Evolutionary conservation across 2,113 vertebrate species (phyloP).

Genomic region (Cyprinodon tularosa): DNA sequence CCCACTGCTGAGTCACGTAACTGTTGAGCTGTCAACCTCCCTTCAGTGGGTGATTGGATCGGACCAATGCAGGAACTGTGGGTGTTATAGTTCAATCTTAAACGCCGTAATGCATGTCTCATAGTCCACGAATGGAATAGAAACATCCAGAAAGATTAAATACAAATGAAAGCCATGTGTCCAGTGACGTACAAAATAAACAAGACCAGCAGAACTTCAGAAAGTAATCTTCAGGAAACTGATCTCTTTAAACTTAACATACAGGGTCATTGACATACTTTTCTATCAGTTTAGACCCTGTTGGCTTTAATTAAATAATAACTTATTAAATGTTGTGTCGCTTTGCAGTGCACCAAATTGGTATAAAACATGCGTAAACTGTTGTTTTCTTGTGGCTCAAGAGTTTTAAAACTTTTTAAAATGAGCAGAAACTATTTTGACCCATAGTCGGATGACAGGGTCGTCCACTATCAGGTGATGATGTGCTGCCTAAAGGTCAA

Average conservation of each 20-base stretch:
- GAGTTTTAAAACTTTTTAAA: background rate
- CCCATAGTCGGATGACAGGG: background rate
- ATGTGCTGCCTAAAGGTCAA: slow-evolving; percentile 3
- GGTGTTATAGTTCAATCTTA: background rate
- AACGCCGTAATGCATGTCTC: background rate
- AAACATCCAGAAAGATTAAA: background rate
- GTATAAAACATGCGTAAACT: no score
- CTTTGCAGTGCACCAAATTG: background rate
- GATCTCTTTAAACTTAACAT: background rate
- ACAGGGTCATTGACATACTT: background rate
- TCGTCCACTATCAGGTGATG: slow-evolving; percentile 4
- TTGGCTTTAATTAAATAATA: background rate
- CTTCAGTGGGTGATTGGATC: background rate
- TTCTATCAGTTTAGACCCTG: background rate
- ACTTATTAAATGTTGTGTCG: background rate
- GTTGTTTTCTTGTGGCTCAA: no score
- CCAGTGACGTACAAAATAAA: background rate
- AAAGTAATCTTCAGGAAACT: background rate
- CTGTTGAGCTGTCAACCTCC: background rate
- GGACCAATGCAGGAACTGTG: no score
- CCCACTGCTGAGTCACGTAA: background rate
- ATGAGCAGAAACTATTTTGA: background rate
- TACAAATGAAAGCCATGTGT: background rate
- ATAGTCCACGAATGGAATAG: background rate
- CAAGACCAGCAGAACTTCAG: no score